These are phyloP conservation scores for Tricholaema leucomelas DNA, from an alignment of 2,113 vertebrate genomes.

Conservation along the genomic window DNA sequence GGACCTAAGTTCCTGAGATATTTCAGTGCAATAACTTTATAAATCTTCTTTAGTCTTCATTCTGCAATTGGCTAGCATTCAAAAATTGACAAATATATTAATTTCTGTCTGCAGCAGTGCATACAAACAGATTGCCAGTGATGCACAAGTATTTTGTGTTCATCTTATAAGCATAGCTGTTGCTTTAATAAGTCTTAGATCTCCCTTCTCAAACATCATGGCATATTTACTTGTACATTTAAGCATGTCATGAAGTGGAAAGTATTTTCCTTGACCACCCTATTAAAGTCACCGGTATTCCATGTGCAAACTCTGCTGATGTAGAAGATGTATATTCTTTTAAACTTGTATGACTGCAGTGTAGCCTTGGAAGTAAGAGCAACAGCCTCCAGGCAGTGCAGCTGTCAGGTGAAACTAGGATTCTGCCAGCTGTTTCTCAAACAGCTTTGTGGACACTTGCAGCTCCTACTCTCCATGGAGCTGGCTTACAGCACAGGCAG, in stretches of 20 bases:
- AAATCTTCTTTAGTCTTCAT: background rate
- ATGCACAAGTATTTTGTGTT: background rate
- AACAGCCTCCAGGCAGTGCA: background rate
- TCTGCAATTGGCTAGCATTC: background rate
- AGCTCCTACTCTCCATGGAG: background rate
- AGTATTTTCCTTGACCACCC: background rate
- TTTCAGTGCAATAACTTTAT: slow-evolving; percentile 2
- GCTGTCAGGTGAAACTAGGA: background rate
- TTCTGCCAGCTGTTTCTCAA: background rate
- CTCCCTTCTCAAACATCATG: background rate
- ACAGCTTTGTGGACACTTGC: background rate
- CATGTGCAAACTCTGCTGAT: background rate
- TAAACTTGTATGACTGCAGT: background rate
- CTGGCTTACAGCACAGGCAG: background rate
- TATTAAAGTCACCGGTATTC: background rate
- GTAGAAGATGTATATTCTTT: background rate
- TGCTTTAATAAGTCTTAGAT: background rate
- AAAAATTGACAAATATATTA: background rate
- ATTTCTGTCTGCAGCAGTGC: background rate
- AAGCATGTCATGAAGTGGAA: background rate
- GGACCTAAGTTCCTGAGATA: background rate
- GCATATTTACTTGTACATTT: background rate
- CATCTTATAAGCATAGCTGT: background rate
- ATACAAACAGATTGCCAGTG: background rate
- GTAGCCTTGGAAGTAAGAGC: background rate